phyloP scores from a whole-genome alignment of 2,113 vertebrate species.

The Rostratula benghalensis region DNA sequence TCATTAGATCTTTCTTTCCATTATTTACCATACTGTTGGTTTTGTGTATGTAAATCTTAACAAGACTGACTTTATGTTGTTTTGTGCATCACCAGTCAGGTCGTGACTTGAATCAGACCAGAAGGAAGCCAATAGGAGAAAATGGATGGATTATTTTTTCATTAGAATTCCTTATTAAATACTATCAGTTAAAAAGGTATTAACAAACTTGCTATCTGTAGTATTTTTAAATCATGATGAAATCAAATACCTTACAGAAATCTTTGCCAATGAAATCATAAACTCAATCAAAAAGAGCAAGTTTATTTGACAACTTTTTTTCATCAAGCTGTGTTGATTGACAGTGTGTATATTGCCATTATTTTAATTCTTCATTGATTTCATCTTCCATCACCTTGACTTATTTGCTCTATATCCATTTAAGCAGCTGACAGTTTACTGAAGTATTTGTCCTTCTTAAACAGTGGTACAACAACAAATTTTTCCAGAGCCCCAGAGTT shows the following conservation, averaged over 20 bases:
- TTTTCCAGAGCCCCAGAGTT: not conserved
- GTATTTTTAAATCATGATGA: not conserved
- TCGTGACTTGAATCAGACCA: not conserved
- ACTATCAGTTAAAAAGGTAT: not conserved
- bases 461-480: not conserved
- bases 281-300: not conserved
- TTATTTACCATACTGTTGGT: not conserved
- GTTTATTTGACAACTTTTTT: not conserved
- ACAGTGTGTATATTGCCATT: not conserved
- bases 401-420: not conserved
- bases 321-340: not conserved
- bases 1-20: not conserved
- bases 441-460: not conserved
- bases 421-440: not conserved
- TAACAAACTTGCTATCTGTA: not conserved
- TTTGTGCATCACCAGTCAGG: not conserved
- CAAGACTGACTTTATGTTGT: not conserved
- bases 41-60: not conserved
- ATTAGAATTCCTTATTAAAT: not conserved
- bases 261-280: not conserved
- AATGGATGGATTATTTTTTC: not conserved
- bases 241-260: not conserved
- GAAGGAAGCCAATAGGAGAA: not conserved
- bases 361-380: constrained; percentile 22
- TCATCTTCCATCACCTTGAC: not conserved